These are phyloP conservation scores for Hylia prasina DNA, from an alignment of 2,113 vertebrate species.

Conservation along the genomic window DNA sequence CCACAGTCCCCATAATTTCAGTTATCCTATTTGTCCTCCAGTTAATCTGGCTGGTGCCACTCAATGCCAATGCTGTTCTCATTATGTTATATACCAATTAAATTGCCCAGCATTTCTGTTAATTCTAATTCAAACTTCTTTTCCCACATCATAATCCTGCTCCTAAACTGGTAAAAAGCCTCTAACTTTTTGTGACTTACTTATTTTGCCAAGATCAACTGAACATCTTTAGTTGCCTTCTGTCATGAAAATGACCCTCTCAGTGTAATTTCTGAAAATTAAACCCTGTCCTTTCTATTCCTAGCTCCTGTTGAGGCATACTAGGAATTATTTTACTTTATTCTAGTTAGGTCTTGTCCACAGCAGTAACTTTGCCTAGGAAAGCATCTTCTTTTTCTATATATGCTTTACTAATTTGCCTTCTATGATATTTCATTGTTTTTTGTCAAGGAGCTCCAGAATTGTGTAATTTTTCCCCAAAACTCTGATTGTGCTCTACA, in stretches of 20 bases:
- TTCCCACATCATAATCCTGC: fast-evolving
- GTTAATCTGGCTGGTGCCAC: not conserved
- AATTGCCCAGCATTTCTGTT: not conserved
- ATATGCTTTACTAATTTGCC: not conserved
- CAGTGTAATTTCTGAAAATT: not conserved
- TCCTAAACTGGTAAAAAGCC: not conserved
- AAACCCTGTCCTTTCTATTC: not conserved
- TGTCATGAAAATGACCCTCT: not conserved
- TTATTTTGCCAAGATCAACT: not conserved
- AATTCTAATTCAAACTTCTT: not conserved
- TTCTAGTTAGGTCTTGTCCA: not conserved
- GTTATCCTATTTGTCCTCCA: not conserved
- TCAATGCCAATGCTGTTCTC: not conserved
- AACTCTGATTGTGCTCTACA: not conserved
- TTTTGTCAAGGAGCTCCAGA: not conserved
- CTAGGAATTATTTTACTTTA: not conserved
- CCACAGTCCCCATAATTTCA: not conserved
- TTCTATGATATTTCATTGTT: not conserved
- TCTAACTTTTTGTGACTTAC: not conserved
- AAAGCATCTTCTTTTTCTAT: not conserved
- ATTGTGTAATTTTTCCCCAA: not conserved
- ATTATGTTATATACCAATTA: not conserved
- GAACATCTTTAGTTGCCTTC: not conserved
- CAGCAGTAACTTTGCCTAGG: not conserved
- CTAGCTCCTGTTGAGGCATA: not conserved